phyloP scores from a whole-genome alignment of 2,113 vertebrate genomes.

The Pomatorhinus ruficollis region DNA sequence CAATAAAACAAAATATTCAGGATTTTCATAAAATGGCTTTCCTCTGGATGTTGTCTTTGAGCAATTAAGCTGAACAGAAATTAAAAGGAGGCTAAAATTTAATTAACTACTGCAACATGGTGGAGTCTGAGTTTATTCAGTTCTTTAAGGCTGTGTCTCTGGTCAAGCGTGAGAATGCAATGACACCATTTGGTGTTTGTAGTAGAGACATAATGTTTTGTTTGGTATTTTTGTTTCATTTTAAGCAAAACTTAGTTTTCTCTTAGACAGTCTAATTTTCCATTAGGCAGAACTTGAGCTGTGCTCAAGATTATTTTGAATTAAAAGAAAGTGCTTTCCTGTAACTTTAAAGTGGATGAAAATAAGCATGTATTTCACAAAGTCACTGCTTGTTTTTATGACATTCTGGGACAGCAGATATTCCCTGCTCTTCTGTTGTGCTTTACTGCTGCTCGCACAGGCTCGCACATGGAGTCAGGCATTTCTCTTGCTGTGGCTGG shows the following conservation, averaged over 20 bases:
- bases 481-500: not conserved
- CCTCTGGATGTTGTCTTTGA: not conserved
- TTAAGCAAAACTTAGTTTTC: not conserved
- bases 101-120: not conserved
- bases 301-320: not conserved
- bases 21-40: not conserved
- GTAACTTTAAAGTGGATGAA: not conserved
- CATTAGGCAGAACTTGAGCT: not conserved
- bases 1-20: not conserved
- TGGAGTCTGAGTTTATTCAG: not conserved
- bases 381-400: not conserved
- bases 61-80: not conserved
- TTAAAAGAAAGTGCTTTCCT: not conserved
- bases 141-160: not conserved
- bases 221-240: not conserved
- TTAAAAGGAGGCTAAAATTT: not conserved
- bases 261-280: not conserved
- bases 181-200: not conserved
- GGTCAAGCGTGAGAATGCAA: not conserved
- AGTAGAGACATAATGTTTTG: not conserved
- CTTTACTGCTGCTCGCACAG: fast-evolving
- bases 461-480: not conserved
- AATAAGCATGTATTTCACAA: not conserved
- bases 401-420: not conserved
- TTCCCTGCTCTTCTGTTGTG: not conserved